phyloP scores from a whole-genome alignment of 2,888 invertebrate species.

The Meghimatium bilineatum region DNA sequence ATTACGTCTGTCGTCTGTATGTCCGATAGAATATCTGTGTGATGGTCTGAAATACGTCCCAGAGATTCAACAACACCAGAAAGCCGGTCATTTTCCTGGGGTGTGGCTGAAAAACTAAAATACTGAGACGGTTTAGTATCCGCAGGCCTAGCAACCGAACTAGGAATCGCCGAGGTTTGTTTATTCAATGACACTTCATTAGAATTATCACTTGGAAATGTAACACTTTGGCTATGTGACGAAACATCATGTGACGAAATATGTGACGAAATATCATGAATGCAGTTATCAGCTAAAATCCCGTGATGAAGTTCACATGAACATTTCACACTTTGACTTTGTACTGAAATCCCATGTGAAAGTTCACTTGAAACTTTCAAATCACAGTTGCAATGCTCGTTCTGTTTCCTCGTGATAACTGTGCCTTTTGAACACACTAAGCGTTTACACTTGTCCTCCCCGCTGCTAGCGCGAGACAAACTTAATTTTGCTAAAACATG shows the following conservation, averaged over 20 bases:
- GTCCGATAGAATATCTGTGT: background rate
- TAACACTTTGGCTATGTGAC: background rate
- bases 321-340: background rate
- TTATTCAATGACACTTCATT: background rate
- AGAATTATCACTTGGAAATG: background rate
- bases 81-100: background rate
- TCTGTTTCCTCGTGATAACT: background rate
- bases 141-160: background rate
- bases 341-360: background rate
- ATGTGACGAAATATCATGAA: background rate
- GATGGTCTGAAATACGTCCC: background rate
- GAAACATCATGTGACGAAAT: too few relatives aligned
- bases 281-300: background rate
- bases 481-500: background rate
- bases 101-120: too few relatives aligned
- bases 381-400: background rate
- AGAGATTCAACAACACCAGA: background rate
- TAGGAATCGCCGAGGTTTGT: background rate
- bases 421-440: background rate
- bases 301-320: background rate
- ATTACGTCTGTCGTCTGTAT: slow-evolving; percentile 2
- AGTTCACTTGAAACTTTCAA: background rate
- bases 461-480: background rate
- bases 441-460: background rate
- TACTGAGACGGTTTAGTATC: background rate